Evolutionary conservation across 2,888 invertebrate genomes (phyloP), one percentile per base, ranked within the genome.

Genomic region (Temnothorax ravouxi): DNA sequence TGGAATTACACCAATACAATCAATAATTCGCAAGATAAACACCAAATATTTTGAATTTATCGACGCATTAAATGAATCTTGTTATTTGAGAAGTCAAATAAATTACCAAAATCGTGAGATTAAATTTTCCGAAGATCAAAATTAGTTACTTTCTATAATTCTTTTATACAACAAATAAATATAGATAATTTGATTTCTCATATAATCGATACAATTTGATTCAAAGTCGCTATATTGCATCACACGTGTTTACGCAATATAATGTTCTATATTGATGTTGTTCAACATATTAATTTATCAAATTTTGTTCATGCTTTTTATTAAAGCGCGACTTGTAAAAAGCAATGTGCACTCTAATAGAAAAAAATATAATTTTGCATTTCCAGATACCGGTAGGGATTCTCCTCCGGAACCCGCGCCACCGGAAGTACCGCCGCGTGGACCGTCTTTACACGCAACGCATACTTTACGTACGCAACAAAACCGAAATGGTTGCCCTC

Each of bases 321-420:
- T 11, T 18, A 59, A n/a, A 77, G 13, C 21, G 44, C 15, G 5
- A 66, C 13, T 38, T 8, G 25, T 21, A n/a, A 80, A 3, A 13
- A 50, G 29, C 8, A 41, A 50, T 50, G 0, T 59, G 11, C 50
- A 44, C 18, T 52, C 8, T 34, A 21, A 82, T 61, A 25, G 41
- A 34, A 8, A 61, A 11, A 38, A 82, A 61, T 21, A 54, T 6
- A 41, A 69, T 64, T 66, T n/a, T 34, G 44, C 34, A 2, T 82
- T 90, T 88, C 0, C 95, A 93, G 96, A 96, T 89, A 96, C 96
- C 82, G 96, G 96, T 61, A 96, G 96, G 89, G 97, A 97, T 86
- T 97, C 97, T 2, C 98, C 98, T 15, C 98, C 98, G 3, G 98
- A 98, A 93, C 98, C 98, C 2, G 98, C 98, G 72, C 98, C 98